phyloP scores from a whole-genome alignment of 2,113 vertebrate genomes.

The Poeciliopsis occidentalis region DNA sequence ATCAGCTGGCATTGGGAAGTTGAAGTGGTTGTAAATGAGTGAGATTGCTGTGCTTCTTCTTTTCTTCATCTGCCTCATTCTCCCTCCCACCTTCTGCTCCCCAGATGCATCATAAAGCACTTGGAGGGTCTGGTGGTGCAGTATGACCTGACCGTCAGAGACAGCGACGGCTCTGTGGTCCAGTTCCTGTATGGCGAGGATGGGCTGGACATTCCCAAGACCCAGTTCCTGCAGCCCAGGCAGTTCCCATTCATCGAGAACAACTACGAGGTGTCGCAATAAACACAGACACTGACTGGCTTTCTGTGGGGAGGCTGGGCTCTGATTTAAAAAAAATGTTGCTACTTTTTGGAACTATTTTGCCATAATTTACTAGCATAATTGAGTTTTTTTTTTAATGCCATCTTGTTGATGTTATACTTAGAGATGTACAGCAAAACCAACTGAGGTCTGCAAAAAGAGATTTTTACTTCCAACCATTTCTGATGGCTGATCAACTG shows the following conservation, averaged over 20 bases:
- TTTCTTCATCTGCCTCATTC: background rate
- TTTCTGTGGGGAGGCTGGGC: background rate
- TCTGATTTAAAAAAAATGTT: too few species aligned
- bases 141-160: constrained; percentile 94
- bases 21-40: background rate
- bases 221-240: constrained; percentile 87
- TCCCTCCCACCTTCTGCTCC: background rate
- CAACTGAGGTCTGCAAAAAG: too few species aligned
- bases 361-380: too few species aligned
- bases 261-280: constrained; percentile 87
- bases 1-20: background rate
- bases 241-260: constrained; percentile 94
- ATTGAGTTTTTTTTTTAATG: too few species aligned
- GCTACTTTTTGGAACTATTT: too few species aligned
- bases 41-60: background rate
- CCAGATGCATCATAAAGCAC: constrained; percentile 85
- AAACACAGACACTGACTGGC: background rate
- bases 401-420: too few species aligned
- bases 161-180: constrained; percentile 94
- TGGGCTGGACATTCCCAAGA: constrained; percentile 94
- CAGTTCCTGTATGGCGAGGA: constrained; percentile 98
- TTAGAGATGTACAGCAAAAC: too few species aligned
- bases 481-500: too few species aligned
- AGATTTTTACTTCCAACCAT: too few species aligned
- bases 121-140: constrained; percentile 95